Evolutionary conservation across 2,888 invertebrate genomes (phyloP), one percentile per base, ranked within the genome.

Genomic region (Andrena hattorfiana): DNA sequence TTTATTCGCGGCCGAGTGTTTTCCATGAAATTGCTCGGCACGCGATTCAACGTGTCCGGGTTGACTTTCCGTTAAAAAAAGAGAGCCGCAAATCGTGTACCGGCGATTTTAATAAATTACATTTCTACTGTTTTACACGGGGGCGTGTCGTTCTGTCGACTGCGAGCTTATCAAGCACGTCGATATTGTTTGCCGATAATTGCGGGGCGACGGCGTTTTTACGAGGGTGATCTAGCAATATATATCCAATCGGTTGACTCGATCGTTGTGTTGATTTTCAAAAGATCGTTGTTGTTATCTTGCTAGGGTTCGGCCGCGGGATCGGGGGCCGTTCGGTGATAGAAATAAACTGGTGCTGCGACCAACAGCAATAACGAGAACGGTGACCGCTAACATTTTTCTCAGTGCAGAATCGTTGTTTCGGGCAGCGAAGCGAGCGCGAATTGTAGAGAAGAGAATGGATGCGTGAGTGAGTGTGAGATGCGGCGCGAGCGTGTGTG

Each of bases 361-460:
- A 67, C 48, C 20, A 72, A 67, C 48, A 71, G 78, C 78, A 80
- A 80, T 73, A 54, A 56, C 56, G 42, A 42, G 1, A 73, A 64
- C 16, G 35, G 30, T 4, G 30, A 20, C 13, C 63, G 77, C 83
- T 85, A 85, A 86, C 81, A 84, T 26, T 86, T 85, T 84, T 86
- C 83, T 86, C 83, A 66, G 79, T 76, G 83, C 79, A 64, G 64
- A 71, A 69, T 72, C 54, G 69, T 75, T 75, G 72, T 42, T 67
- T 79, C 67, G 49, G 70, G 30, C 73, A 85, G 66, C 16, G 70
- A 77, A 48, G 32, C 10, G 66, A 60, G 51, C 30, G 30, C n/a
- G n/a, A 8, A 32, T 73, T 68, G 77, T 77, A 63, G 54, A 70
- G 74, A 69, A 70, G 23, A 66, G 68, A 83, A 71, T 49, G 64